Evolutionary conservation across 2,797 vertebrate genomes (phyloP), one percentile per base, ranked within the genome.

Genomic region (Halcyon chelicuti): DNA sequence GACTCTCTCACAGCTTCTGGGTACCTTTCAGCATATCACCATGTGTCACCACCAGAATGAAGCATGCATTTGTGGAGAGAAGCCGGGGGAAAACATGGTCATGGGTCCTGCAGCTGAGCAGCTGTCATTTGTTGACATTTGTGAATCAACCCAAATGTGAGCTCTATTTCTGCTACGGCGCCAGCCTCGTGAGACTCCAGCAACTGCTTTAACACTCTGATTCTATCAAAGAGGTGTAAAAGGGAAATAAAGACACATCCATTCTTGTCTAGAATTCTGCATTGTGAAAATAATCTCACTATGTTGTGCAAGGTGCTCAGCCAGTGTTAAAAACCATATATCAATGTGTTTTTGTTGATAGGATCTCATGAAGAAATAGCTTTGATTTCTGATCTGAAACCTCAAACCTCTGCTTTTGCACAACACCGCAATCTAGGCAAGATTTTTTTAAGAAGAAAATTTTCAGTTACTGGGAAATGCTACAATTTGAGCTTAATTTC

Each of bases 51-150:
- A 67, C 61, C 86, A 92, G 83, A 96, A 95, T 20, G 33, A 83
- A 91, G 54, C 73, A 72, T 22, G 88, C 14, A 80, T 86, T 44
- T 42, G 66, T 22, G n/a, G 58, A 72, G n/a, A 78, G 10, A 93
- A 75, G 62, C 79, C 3, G 1, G 42, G 18, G 42, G 20, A 75
- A 90, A 95, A 74, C 4, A 8, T 37, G 25, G 55, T 13, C 76
- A 52, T 19, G 62, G 39, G 73, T 88, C 65, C 86, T 83, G 72
- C 83, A 86, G 70, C 37, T 68, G 42, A 84, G 66, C 58, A 95
- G 73, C 39, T 94, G 79, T 31, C 79, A 62, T 94, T 73, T 88
- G 86, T 68, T 80, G 91, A 74, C 49, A 68, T 88, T 86, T 83
- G 57, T 80, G 66, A 80, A 86, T 86, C 82, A 88, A 35, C 35